Base-by-base conservation (phyloP, 2,797 vertebrate species). In the Gallinago stenura region DNA sequence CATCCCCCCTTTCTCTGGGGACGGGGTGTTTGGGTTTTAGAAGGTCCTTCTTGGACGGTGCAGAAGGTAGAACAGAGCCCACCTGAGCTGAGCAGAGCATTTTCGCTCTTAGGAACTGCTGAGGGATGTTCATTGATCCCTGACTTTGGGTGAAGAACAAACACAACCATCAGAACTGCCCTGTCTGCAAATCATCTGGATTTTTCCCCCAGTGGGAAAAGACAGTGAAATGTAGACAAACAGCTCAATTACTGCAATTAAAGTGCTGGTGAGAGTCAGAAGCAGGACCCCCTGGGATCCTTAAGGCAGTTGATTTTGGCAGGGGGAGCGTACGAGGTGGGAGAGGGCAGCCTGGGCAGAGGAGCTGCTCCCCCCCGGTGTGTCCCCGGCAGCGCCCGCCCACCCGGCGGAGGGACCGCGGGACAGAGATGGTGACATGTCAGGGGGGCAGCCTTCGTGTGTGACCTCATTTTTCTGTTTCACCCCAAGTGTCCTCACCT, bases 11-110 rank as follows among this genome's bases (percentile, higher is more conserved):
- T 17, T 1, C 4, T 48, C 12, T 7, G 2, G 56, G 35, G 35
- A 21, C 5, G 5, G 45, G 22, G 18, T 1, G 0, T 51, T 64
- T 15, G 58, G 15, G 28, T 45, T 39, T 12, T 3, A 3, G 15
- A 37, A 45, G 26, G 37, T 37, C 28, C 28, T 37, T 51, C 50
- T 25, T 0, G 2, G 48, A 24, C 0, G 0, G 13, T 28, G 65
- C n/a, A 12, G 9, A 9, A 26, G 18, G 66, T 28, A 68, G 45
- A 75, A 61, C 70, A 53, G 77, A 54, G 57, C n/a, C 51, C 56
- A 28, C 13, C 41, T 24, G 19, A 24, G 19, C 75, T 28, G 33
- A 35, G 33, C 33, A 35, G 28, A 53, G 65, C 19, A 4, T 9
- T 70, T 45, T 60, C 16, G 8, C 21, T 43, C 19, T 48, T 48